Percentiles rank a stretch among this genome's conserved stretches.
Evolutionary conservation across 2,113 vertebrate genomes (phyloP).

Genomic region (Capreolus pygargus): DNA sequence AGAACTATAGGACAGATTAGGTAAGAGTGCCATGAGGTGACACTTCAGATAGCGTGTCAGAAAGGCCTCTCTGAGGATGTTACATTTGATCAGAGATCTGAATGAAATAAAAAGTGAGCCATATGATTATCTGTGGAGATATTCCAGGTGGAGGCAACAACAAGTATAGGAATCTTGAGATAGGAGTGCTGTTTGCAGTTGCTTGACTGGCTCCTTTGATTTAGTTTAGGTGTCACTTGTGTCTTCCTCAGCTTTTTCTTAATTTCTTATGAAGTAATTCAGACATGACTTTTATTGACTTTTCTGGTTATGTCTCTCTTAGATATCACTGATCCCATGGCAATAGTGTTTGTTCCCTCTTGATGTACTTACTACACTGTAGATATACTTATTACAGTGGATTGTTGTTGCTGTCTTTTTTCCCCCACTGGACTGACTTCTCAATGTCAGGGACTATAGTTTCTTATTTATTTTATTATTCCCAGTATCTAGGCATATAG

Average conservation of each 20-base stretch:
- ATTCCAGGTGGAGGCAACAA: background rate
- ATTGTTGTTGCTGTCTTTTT: background rate
- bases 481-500: background rate
- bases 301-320: background rate
- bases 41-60: background rate
- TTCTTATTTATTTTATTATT: conserved; percentile 30
- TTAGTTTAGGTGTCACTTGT: background rate
- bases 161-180: background rate
- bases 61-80: background rate
- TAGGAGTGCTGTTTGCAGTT: background rate
- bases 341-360: background rate
- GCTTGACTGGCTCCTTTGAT: background rate
- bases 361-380: background rate
- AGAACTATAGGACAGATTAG: background rate
- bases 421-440: background rate
- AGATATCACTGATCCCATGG: background rate
- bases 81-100: background rate
- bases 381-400: background rate
- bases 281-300: background rate
- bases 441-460: background rate
- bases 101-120: conserved; percentile 4
- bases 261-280: background rate
- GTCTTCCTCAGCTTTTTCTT: background rate
- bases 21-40: background rate
- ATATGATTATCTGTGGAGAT: background rate